phyloP scores from a whole-genome alignment of 2,888 invertebrate species.

The Tetropium fuscum region DNA sequence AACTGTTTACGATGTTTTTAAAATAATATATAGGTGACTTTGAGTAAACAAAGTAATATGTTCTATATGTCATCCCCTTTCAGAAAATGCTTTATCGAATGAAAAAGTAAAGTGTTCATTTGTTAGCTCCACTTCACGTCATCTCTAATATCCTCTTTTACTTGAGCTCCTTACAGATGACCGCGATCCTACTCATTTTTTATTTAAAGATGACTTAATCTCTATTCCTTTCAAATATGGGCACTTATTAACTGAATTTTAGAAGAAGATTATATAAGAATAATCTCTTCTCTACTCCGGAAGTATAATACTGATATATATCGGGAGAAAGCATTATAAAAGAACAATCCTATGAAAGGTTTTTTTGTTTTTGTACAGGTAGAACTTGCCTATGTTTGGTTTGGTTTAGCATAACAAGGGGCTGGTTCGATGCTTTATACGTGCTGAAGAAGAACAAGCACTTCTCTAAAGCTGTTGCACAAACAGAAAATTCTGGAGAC shows the following conservation, averaged over 20 bases:
- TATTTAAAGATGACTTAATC: neutral
- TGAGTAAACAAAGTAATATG: too few species aligned
- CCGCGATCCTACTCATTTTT: too few species aligned
- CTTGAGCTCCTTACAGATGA: too few species aligned
- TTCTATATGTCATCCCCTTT: too few species aligned
- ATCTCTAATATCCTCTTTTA: too few species aligned
- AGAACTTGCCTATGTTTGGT: constrained; percentile 46
- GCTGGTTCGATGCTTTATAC: constrained; percentile 42
- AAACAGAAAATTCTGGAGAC: constrained; percentile 55
- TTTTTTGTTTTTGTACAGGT: constrained; percentile 33
- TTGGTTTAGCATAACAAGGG: constrained; percentile 53
- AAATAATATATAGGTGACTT: too few species aligned
- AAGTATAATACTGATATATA: constrained; percentile 1
- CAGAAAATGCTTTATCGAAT: too few species aligned
- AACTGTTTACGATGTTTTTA: too few species aligned
- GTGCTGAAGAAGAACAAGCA: constrained; percentile 42
- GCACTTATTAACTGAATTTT: neutral
- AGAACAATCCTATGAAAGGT: constrained; percentile 27
- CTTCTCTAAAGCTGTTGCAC: constrained; percentile 54
- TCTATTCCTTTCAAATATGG: neutral
- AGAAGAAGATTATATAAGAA: neutral
- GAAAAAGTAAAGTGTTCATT: too few species aligned
- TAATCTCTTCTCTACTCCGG: neutral
- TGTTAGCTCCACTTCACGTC: too few species aligned
- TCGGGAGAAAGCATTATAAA: constrained; percentile 15